A percentile compares a stretch with the other conserved stretches of the same genome.
phyloP scores from a whole-genome alignment of 2,797 vertebrate species.

The Prunella strophiata region DNA sequence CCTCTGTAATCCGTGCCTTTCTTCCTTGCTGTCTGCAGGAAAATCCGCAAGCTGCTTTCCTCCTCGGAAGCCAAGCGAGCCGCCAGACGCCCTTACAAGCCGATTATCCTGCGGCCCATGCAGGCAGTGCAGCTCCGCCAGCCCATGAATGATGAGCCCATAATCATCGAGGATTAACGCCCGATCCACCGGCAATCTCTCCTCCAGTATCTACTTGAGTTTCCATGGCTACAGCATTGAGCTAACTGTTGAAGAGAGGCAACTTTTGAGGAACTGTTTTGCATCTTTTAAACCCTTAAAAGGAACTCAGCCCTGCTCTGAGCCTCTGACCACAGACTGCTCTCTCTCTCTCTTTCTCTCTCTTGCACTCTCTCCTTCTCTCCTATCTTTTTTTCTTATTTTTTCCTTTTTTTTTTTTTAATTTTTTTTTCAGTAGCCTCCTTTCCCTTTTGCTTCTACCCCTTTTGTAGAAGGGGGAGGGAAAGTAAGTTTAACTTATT shows the following conservation, averaged over 20 bases:
- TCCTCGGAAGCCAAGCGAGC: slow-evolving; percentile 83
- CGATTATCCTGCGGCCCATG: slow-evolving; percentile 79
- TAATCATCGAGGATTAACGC: slow-evolving; percentile 81
- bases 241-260: slow-evolving; percentile 55
- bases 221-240: slow-evolving; percentile 58
- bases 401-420: slow-evolving; percentile 6
- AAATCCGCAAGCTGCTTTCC: slow-evolving; percentile 84
- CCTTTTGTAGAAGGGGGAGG: slow-evolving; percentile 80
- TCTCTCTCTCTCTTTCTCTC: not conserved
- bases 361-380: not conserved
- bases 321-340: slow-evolving; percentile 75
- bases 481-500: slow-evolving; percentile 89
- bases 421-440: slow-evolving; percentile 63
- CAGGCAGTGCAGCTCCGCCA: slow-evolving; percentile 78
- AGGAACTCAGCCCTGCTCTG: slow-evolving; percentile 64
- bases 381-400: not conserved
- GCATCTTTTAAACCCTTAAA: slow-evolving; percentile 76
- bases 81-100: slow-evolving; percentile 78
- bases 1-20: not conserved
- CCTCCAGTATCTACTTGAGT: slow-evolving; percentile 49
- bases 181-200: not conserved
- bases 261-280: slow-evolving; percentile 78
- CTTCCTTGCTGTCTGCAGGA: slow-evolving; percentile 66
- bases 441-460: slow-evolving; percentile 68
- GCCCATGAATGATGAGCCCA: slow-evolving; percentile 82